These are phyloP conservation scores for Enteromius mattozi DNA, from an alignment of 2,797 vertebrate species.

Conservation along the genomic window DNA sequence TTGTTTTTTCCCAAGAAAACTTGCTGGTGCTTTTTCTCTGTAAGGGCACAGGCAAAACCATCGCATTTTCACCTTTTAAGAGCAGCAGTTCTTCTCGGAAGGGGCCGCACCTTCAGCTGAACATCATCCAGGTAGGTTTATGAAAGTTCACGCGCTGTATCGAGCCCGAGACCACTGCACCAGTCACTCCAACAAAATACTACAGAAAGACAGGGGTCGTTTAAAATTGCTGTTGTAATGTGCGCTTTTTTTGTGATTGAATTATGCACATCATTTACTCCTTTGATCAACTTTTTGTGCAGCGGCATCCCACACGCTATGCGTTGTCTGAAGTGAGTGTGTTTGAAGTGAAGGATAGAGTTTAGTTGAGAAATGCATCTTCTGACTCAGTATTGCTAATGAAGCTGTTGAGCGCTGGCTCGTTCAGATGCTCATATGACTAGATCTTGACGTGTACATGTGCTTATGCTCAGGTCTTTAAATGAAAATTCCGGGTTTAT, in stretches of 20 bases:
- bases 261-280: not conserved
- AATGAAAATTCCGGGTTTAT: not conserved
- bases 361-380: slow-evolving; percentile 19
- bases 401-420: not conserved
- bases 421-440: not conserved
- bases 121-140: slow-evolving; percentile 50
- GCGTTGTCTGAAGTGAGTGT: not conserved
- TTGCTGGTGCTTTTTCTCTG: slow-evolving; percentile 1
- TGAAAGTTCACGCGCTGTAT: slow-evolving; percentile 28
- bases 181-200: not conserved
- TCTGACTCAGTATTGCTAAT: not conserved
- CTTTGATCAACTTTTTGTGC: slow-evolving; percentile 32
- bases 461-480: not conserved
- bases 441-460: not conserved
- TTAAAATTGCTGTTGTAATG: not conserved
- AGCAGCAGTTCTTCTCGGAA: slow-evolving; percentile 36
- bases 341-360: not conserved
- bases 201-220: not conserved
- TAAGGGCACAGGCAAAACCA: slow-evolving; percentile 9
- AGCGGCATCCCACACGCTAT: not conserved
- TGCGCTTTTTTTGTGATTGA: not conserved
- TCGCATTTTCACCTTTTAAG: slow-evolving; percentile 29
- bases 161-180: not conserved
- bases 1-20: not conserved
- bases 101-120: slow-evolving; percentile 47